Conservation (phyloP, 2,888 invertebrate species). For the Crocallis elinguaria region DNA sequence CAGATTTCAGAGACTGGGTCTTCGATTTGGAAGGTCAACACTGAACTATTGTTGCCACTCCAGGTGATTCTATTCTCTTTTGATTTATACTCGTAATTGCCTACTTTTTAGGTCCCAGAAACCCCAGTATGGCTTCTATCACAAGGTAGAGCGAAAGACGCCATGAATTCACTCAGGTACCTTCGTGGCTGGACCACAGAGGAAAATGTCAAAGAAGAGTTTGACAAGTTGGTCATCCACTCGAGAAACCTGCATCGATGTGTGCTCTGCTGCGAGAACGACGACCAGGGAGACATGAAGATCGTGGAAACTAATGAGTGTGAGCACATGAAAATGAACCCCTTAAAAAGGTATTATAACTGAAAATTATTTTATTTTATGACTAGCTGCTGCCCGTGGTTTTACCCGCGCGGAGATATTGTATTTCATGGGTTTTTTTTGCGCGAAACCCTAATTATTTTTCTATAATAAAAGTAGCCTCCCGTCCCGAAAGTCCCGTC, state of each 20-base stretch:
- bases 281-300: slow-evolving; percentile 27
- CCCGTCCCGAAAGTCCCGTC: slow-evolving; percentile 84
- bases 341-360: slow-evolving; percentile 57
- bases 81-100: not conserved
- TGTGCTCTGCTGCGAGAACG: slow-evolving; percentile 62
- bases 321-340: slow-evolving; percentile 63
- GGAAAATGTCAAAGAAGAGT: slow-evolving; percentile 76
- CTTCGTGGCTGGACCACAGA: slow-evolving; percentile 82
- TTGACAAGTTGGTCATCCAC: slow-evolving; percentile 68
- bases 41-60: too few species aligned
- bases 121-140: slow-evolving; percentile 74
- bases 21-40: too few species aligned
- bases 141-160: slow-evolving; percentile 77
- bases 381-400: not conserved
- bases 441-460: too few species aligned
- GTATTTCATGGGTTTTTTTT: too few species aligned
- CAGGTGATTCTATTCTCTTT: too few species aligned
- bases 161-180: slow-evolving; percentile 79
- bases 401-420: too few species aligned
- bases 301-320: slow-evolving; percentile 45
- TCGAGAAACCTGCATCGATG: slow-evolving; percentile 65
- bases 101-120: not conserved
- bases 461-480: too few species aligned
- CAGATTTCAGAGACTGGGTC: too few species aligned
- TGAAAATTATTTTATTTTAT: slow-evolving; percentile 1